Percentiles rank a stretch among this genome's conserved stretches.
Evolutionary conservation across 1,140 invertebrate genomes (phyloP).

Genomic region (Camponotus pennsylvanicus): DNA sequence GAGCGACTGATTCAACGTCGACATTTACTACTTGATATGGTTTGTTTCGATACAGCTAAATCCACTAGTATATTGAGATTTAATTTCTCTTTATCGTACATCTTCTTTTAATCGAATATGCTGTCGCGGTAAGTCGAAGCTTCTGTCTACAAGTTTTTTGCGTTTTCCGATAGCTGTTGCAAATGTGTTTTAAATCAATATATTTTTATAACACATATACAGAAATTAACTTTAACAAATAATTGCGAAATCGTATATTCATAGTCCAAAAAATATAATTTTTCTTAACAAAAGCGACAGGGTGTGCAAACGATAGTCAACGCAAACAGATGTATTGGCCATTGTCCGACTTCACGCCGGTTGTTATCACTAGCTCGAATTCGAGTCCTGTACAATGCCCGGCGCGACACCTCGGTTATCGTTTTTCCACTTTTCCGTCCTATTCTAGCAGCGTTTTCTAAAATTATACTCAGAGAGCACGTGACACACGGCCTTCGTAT

Average conservation of each 20-base stretch:
- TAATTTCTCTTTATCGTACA: constrained; percentile 38
- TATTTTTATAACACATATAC: constrained; percentile 14
- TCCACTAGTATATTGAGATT: constrained; percentile 27
- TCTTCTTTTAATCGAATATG: constrained; percentile 34
- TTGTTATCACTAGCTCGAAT: constrained; percentile 52
- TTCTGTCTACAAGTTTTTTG: constrained; percentile 29
- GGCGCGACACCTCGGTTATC: constrained; percentile 42
- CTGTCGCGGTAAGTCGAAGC: neutral
- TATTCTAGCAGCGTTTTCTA: constrained; percentile 60
- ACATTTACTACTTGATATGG: constrained; percentile 47
- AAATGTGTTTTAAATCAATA: constrained; percentile 20
- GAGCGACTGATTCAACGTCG: constrained; percentile 31
- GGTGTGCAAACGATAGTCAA: constrained; percentile 13
- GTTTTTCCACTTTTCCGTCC: constrained; percentile 62
- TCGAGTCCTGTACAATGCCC: constrained; percentile 10
- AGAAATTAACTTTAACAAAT: constrained; percentile 16
- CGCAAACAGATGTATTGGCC: neutral
- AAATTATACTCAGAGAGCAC: constrained; percentile 57
- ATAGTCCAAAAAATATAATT: neutral
- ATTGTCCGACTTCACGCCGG: constrained; percentile 42
- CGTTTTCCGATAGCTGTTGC: constrained; percentile 21
- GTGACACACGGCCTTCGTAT: constrained; percentile 55
- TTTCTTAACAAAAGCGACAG: neutral
- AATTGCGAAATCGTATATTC: neutral
- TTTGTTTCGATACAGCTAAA: neutral